Conservation (phyloP, 92 coral and sea anemone species). For the Palythoa caribaeorum region DNA sequence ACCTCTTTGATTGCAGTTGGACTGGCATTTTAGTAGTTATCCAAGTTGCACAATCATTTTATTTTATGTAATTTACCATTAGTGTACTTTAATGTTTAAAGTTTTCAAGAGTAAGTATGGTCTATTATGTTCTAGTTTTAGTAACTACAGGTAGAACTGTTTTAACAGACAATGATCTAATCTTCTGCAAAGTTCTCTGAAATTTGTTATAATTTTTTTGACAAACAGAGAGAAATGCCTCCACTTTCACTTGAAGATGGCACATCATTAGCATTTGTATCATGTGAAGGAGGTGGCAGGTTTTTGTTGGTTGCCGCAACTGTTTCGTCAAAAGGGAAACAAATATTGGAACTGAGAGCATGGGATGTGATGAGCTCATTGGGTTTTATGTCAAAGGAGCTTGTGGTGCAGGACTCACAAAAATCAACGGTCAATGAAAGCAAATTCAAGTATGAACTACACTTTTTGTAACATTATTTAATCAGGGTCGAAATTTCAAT, state of each 20-base stretch:
- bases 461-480: too few relatives aligned
- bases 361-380: conserved; percentile 90
- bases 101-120: too few relatives aligned
- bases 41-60: too few relatives aligned
- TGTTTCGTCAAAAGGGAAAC: conserved; percentile 83
- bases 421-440: conserved; percentile 78
- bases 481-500: too few relatives aligned
- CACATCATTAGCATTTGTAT: conserved; percentile 68
- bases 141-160: too few relatives aligned
- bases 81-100: too few relatives aligned
- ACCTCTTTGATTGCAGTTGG: too few relatives aligned
- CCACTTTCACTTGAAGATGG: conserved; percentile 91
- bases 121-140: too few relatives aligned
- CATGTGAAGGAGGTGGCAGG: conserved; percentile 77
- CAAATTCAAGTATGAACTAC: conserved; percentile 76
- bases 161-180: too few relatives aligned
- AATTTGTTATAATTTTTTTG: neutral
- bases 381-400: conserved; percentile 87
- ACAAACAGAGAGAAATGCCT: conserved; percentile 80
- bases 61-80: too few relatives aligned
- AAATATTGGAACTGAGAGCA: conserved; percentile 76
- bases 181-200: neutral
- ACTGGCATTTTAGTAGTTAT: too few relatives aligned
- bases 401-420: conserved; percentile 79
- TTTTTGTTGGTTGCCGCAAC: conserved; percentile 70